Evolutionary conservation across 2,888 invertebrate genomes (phyloP).

Genomic region (Chalcosyrphus nemorum): DNA sequence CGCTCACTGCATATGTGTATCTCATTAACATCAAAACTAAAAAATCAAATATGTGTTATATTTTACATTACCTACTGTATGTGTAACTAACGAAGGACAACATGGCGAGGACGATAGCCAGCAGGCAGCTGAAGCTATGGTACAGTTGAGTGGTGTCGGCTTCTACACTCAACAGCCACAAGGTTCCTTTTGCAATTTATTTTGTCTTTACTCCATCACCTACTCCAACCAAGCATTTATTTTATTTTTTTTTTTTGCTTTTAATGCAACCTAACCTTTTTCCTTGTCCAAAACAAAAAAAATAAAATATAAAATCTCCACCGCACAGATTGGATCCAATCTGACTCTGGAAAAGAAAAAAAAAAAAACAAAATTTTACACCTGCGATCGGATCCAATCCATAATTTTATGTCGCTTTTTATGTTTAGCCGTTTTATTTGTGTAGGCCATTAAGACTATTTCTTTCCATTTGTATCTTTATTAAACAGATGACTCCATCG

Average conservation of each 20-base stretch:
- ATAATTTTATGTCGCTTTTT: constrained; percentile 27
- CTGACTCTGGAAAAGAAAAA: neutral
- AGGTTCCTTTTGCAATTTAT: constrained; percentile 77
- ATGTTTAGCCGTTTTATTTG: constrained; percentile 19
- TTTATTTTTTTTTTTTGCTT: constrained; percentile 31
- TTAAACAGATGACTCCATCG: constrained; percentile 86
- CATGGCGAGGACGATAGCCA: constrained; percentile 85
- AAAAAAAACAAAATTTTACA: constrained; percentile 16
- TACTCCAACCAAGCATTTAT: constrained; percentile 16
- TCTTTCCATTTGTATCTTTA: neutral
- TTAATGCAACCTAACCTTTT: neutral
- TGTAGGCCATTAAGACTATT: too few relatives aligned
- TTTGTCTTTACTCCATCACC: constrained; percentile 67
- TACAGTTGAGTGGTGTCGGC: constrained; percentile 87
- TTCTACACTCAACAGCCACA: constrained; percentile 84
- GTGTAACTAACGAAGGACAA: constrained; percentile 80
- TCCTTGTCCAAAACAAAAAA: neutral
- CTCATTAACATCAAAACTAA: constrained; percentile 45
- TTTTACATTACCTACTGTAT: constrained; percentile 65
- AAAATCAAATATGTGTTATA: constrained; percentile 54
- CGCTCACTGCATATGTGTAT: constrained; percentile 46
- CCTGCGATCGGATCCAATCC: constrained; percentile 55
- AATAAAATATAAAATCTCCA: neutral
- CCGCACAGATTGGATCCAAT: constrained; percentile 52
- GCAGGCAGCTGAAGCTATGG: constrained; percentile 90